Conservation (phyloP, 2,797 vertebrate species). For the Bovichtus diacanthus region DNA sequence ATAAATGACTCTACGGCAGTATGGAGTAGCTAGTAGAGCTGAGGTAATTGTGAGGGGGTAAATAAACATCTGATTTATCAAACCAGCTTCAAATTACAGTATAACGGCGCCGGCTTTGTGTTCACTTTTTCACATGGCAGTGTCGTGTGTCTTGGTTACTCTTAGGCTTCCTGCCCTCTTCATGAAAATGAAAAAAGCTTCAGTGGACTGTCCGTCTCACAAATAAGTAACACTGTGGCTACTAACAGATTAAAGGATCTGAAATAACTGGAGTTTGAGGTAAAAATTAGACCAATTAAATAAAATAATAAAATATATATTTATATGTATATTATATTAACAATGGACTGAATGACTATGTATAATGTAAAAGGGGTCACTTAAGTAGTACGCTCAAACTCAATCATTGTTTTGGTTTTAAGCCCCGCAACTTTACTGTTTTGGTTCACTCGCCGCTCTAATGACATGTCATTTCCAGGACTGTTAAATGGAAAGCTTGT, state of each 20-base stretch:
- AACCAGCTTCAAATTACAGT: conserved; percentile 33
- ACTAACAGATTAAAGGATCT: neutral
- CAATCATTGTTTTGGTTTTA: neutral
- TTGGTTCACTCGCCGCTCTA: neutral
- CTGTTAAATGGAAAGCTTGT: neutral
- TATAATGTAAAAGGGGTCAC: neutral
- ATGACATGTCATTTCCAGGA: too few relatives aligned
- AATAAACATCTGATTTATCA: conserved; percentile 48
- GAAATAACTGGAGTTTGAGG: too few relatives aligned
- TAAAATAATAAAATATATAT: too few relatives aligned
- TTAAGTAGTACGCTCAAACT: neutral
- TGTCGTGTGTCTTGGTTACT: conserved; percentile 42
- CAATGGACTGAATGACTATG: neutral
- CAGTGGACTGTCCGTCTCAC: neutral
- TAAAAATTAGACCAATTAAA: too few relatives aligned
- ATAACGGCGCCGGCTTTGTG: conserved; percentile 37
- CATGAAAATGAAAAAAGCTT: conserved; percentile 31
- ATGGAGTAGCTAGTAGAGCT: conserved; percentile 21
- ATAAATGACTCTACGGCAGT: conserved; percentile 32
- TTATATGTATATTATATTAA: neutral
- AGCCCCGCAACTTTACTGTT: neutral
- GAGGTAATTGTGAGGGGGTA: conserved; percentile 31
- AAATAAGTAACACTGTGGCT: neutral
- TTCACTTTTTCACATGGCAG: conserved; percentile 37
- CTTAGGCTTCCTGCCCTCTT: conserved; percentile 19